A percentile compares a stretch with the other conserved stretches of the same genome.
Conservation (phyloP, 2,888 invertebrate species). For the Drosophila conformis region DNA sequence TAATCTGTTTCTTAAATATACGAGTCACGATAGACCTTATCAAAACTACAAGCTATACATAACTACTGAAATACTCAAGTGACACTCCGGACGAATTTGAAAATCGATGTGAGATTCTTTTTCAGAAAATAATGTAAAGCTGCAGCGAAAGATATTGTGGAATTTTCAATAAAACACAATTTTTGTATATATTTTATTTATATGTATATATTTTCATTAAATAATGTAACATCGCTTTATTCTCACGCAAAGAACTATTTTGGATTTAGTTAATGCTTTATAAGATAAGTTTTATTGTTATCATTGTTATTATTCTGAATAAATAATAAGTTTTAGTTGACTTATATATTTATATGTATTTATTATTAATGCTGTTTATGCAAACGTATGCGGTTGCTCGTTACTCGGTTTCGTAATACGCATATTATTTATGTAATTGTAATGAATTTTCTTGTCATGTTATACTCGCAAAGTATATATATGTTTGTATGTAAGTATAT, state of each 20-base stretch:
- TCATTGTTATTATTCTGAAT: conserved; percentile 72
- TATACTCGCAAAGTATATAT: conserved; percentile 59
- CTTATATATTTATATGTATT: conserved; percentile 68
- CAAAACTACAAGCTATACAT: not conserved
- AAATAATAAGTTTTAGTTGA: conserved; percentile 73
- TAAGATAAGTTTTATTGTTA: conserved; percentile 72
- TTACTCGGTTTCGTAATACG: conserved; percentile 33
- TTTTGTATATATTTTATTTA: conserved; percentile 66
- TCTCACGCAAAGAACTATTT: conserved; percentile 85
- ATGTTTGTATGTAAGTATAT: conserved; percentile 40
- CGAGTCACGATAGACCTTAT: too few relatives aligned
- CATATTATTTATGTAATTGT: conserved; percentile 48
- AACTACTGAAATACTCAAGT: not conserved
- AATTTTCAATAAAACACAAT: conserved; percentile 25
- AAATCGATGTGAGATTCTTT: not conserved
- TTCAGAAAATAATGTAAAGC: not conserved
- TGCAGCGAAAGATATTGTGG: not conserved
- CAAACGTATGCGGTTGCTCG: conserved; percentile 53
- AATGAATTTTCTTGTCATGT: conserved; percentile 44
- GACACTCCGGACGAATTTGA: not conserved
- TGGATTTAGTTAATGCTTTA: conserved; percentile 73
- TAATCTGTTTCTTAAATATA: not conserved
- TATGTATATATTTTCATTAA: conserved; percentile 84
- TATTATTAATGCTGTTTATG: conserved; percentile 52
- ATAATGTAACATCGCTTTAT: conserved; percentile 85